Evolutionary conservation across 1,140 invertebrate genomes (phyloP), one percentile per base, ranked within the genome.

Genomic region (Drosophila gunungcola): DNA sequence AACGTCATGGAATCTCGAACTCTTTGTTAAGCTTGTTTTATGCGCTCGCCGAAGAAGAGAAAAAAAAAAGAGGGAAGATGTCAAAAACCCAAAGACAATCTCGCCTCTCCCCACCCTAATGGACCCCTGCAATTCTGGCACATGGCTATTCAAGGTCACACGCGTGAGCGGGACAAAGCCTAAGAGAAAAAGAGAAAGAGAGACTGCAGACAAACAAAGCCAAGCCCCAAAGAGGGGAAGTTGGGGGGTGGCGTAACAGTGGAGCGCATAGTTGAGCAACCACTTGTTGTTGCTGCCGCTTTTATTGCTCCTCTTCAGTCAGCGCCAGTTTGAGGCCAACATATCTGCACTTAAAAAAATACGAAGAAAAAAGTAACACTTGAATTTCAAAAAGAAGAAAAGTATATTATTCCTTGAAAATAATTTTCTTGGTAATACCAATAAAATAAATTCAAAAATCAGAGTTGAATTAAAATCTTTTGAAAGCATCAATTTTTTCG

Each of bases 231-330:
- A 68, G 13, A 42, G 55, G 27, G 12, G 27, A 4, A 42, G 43
- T 16, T 16, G 36, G 13, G 43, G 7, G 51, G 42, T 34, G 69
- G 63, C 34, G 72, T 60, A 61, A 73, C 69, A 72, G 77, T 73
- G 73, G 73, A 78, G 62, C 65, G 60, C 78, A 63, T 75, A 88
- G 82, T 86, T 86, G 75, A 75, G 78, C 83, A 86, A 86, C 83
- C 83, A 86, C 83, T 86, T 86, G 83, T 82, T 86, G 82, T 85
- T 65, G 76, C 67, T 79, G 49, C 38, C 64, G 54, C 42, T 68
- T 73, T 81, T 73, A 53, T 77, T 73, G 72, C 58, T 67, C 53
- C 46, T 75, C 53, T 80, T 74, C 57, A 48, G 73, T 58, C 56
- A 64, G 51, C 53, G 29, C 73, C 41, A 41, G 57, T 55, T 80